These are phyloP conservation scores for Solenopsis invicta DNA, from an alignment of 1,140 invertebrate genomes.

Conservation along the genomic window DNA sequence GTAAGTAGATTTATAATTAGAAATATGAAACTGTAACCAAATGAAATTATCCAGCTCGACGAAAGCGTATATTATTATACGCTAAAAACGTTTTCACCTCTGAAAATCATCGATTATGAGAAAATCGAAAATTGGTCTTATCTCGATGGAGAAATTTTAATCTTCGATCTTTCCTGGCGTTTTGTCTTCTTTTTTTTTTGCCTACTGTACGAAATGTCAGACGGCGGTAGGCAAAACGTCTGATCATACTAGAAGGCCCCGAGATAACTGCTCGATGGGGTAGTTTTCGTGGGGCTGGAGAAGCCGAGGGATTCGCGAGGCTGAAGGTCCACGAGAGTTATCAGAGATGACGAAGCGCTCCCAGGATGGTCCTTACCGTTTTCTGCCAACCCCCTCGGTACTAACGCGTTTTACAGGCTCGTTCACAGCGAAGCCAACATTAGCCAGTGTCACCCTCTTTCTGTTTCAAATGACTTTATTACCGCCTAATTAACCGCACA, in stretches of 20 bases:
- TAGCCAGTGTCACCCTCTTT: constrained; percentile 50
- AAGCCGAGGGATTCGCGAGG: constrained; percentile 67
- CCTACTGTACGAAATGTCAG: constrained; percentile 53
- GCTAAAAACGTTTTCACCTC: background rate
- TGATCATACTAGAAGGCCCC: constrained; percentile 61
- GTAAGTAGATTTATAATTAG: background rate
- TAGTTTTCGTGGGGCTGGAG: constrained; percentile 60
- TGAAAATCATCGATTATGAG: background rate
- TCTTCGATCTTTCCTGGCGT: constrained; percentile 30
- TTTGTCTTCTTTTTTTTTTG: constrained; percentile 25
- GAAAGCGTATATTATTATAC: background rate
- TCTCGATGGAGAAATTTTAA: constrained; percentile 63
- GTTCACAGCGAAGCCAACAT: constrained; percentile 42
- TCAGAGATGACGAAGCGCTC: constrained; percentile 83
- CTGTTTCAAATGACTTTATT: constrained; percentile 46
- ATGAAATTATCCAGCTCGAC: background rate
- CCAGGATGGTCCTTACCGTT: constrained; percentile 81
- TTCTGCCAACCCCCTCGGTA: constrained; percentile 63
- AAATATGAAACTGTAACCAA: background rate
- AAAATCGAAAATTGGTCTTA: constrained; percentile 45
- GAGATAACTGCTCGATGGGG: constrained; percentile 70
- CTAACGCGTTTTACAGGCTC: constrained; percentile 52
- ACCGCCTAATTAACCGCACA: constrained; percentile 37
- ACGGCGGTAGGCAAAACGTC: constrained; percentile 48
- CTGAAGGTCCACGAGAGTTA: constrained; percentile 76